These are phyloP conservation scores for Basileuterus tristriatus DNA, from an alignment of 2,797 vertebrate species.

Conservation along the genomic window DNA sequence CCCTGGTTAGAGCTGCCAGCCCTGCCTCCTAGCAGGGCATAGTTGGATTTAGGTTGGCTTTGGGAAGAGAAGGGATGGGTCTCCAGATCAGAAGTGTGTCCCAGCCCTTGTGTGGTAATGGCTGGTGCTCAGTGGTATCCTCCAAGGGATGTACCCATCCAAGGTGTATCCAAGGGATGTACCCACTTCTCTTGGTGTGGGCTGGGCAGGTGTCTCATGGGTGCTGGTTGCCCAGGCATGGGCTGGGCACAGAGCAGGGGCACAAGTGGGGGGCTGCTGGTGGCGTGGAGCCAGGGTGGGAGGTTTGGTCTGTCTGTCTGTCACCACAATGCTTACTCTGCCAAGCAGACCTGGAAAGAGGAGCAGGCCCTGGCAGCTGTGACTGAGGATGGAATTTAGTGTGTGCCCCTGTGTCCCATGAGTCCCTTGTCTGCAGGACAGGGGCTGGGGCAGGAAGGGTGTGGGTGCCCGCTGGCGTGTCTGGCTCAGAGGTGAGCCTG, in stretches of 20 bases:
- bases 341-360: background rate
- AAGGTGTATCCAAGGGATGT: background rate
- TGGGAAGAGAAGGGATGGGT: background rate
- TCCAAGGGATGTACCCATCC: background rate
- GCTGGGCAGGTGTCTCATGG: background rate
- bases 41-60: background rate
- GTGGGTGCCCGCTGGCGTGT: background rate
- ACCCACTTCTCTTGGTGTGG: rapidly evolving
- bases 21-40: background rate
- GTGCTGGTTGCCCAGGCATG: background rate
- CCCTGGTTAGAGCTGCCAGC: background rate
- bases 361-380: background rate
- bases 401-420: background rate
- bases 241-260: background rate
- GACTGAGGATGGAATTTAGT: background rate
- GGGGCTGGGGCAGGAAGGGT: background rate
- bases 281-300: background rate
- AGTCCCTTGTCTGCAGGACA: background rate
- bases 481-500: background rate
- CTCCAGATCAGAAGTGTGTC: background rate
- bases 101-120: background rate
- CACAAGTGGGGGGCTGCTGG: background rate
- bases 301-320: background rate
- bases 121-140: background rate
- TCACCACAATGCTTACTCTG: background rate